These are phyloP conservation scores for Palythoa grandis DNA, from an alignment of 92 coral and sea anemone genomes.

Conservation along the genomic window DNA sequence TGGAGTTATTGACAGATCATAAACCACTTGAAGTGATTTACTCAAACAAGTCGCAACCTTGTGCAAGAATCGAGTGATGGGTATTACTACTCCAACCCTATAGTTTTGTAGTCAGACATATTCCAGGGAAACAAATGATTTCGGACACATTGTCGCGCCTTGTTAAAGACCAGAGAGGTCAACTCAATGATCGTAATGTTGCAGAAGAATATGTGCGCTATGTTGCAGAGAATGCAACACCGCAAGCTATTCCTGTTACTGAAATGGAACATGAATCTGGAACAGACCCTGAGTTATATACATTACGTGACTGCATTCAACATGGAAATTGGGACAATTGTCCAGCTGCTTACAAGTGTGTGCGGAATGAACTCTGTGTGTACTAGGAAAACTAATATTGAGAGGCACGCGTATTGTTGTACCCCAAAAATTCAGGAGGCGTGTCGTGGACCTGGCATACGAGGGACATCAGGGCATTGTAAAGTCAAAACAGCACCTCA, in stretches of 20 bases:
- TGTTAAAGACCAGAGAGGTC: conserved; percentile 16
- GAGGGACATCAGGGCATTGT: conserved; percentile 50
- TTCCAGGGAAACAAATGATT: conserved; percentile 61
- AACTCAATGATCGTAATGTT: conserved; percentile 26
- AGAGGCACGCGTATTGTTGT: conserved; percentile 42
- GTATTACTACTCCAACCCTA: conserved; percentile 64
- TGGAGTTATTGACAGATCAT: conserved; percentile 38
- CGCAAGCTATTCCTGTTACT: conserved; percentile 47
- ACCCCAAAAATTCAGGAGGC: conserved; percentile 30
- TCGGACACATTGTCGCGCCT: conserved; percentile 52
- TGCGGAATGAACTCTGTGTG: conserved; percentile 38
- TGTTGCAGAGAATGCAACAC: conserved; percentile 57
- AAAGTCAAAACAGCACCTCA: conserved; percentile 41
- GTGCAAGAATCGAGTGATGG: conserved; percentile 51
- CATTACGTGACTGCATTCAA: conserved; percentile 36
- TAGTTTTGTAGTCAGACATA: conserved; percentile 55
- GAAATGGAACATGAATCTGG: conserved; percentile 49
- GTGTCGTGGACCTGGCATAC: conserved; percentile 48
- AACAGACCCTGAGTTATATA: conserved; percentile 19
- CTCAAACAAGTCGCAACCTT: conserved; percentile 31
- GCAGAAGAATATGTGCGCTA: conserved; percentile 60
- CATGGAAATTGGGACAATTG: conserved; percentile 36
- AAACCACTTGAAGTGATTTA: conserved; percentile 48
- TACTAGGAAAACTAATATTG: conserved; percentile 50
- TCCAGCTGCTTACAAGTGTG: conserved; percentile 43